phyloP scores from a whole-genome alignment of 1,140 invertebrate species.

The Manduca sexta region DNA sequence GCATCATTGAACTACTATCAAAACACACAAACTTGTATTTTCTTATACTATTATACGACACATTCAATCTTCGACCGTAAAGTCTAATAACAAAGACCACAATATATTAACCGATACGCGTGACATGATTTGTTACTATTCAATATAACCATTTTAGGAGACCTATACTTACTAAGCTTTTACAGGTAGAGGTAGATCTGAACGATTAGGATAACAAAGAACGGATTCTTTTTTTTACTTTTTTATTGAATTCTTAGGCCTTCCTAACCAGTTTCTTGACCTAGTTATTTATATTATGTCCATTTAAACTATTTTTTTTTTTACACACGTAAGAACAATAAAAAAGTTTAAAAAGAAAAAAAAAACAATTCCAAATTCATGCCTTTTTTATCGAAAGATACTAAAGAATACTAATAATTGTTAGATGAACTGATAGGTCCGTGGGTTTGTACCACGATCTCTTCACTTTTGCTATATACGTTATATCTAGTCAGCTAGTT shows the following conservation, averaged over 20 bases:
- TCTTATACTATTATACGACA: not conserved
- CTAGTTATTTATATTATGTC: too few relatives aligned
- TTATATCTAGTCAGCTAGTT: too few relatives aligned
- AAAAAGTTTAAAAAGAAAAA: too few relatives aligned
- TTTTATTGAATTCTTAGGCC: slow-evolving; percentile 10
- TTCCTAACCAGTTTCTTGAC: slow-evolving; percentile 6
- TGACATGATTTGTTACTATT: not conserved
- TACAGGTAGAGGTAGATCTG: not conserved
- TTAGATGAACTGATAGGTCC: too few relatives aligned
- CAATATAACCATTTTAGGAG: not conserved
- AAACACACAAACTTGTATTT: slow-evolving; percentile 18
- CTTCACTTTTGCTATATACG: too few relatives aligned
- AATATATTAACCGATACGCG: not conserved
- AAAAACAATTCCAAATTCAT: too few relatives aligned
- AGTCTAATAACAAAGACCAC: not conserved
- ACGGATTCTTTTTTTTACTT: slow-evolving; percentile 4
- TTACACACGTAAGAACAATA: too few relatives aligned
- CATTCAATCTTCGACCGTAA: slow-evolving; percentile 25
- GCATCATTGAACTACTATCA: slow-evolving; percentile 31
- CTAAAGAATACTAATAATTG: too few relatives aligned
- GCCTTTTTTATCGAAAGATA: too few relatives aligned
- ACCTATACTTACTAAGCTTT: not conserved
- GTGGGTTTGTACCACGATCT: too few relatives aligned
- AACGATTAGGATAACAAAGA: not conserved
- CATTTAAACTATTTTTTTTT: too few relatives aligned